A percentile compares a stretch with the other conserved stretches of the same genome.
Conservation (phyloP, 2,797 vertebrate species). For the Petrocephalus schoutedeni region DNA sequence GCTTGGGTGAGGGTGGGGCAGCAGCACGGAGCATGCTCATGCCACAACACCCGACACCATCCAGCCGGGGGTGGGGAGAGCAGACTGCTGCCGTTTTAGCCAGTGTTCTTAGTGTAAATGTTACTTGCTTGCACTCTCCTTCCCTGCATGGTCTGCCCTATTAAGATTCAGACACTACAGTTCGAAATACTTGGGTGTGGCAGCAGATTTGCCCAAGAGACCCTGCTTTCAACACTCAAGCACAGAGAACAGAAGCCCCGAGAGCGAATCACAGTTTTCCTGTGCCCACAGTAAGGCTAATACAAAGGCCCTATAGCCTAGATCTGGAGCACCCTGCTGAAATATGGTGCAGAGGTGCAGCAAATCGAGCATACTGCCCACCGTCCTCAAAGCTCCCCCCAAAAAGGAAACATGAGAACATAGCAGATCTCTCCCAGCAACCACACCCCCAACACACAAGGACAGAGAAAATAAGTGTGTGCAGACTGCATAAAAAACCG, state of each 20-base stretch:
- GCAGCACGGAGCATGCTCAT: background rate
- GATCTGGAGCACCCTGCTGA: background rate
- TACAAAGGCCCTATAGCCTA: background rate
- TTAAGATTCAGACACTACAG: background rate
- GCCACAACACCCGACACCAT: background rate
- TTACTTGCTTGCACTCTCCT: background rate
- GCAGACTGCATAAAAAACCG: background rate
- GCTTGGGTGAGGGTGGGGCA: constrained; percentile 7
- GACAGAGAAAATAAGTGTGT: background rate
- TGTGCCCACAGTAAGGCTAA: background rate
- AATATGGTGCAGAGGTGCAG: background rate
- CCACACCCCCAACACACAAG: background rate
- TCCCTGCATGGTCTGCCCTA: background rate
- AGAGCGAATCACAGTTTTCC: background rate
- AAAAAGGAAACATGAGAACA: constrained; percentile 19
- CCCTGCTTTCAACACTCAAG: background rate
- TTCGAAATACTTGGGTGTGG: background rate
- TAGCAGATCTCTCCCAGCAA: constrained; percentile 10
- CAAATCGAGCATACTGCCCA: background rate
- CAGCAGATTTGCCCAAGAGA: background rate
- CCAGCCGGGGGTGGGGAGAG: background rate
- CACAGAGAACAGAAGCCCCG: background rate
- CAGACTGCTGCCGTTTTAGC: background rate
- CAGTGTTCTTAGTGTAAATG: background rate
- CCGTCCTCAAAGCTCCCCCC: background rate